These are phyloP conservation scores for Hermetia illucens DNA, from an alignment of 1,140 invertebrate species.

Conservation along the genomic window DNA sequence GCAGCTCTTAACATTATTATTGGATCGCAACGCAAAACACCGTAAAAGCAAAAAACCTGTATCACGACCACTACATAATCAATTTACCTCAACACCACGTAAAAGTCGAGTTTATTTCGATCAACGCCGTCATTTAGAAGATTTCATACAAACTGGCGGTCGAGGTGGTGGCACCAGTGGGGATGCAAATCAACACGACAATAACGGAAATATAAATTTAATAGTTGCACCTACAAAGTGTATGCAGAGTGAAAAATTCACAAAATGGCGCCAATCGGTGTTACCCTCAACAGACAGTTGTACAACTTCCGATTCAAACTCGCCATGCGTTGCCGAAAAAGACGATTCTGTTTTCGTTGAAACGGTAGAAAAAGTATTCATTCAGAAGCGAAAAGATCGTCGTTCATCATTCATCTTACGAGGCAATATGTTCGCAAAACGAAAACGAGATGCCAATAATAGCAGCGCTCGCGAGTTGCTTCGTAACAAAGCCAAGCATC, in stretches of 20 bases:
- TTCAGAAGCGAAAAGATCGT: background rate
- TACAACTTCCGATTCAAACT: background rate
- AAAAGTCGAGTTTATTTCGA: conserved; percentile 18
- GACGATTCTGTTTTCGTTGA: background rate
- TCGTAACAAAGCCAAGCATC: background rate
- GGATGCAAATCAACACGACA: background rate
- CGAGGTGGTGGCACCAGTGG: background rate
- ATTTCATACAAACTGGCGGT: background rate
- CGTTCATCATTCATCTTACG: background rate
- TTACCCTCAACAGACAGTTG: background rate
- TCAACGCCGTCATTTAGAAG: conserved; percentile 11
- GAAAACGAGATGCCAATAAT: background rate
- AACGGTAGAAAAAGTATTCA: too few species aligned
- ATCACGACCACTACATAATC: conserved; percentile 10
- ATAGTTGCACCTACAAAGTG: too few species aligned
- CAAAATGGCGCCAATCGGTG: background rate
- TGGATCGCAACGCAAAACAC: conserved; percentile 4
- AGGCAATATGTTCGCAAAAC: background rate
- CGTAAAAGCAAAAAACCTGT: conserved; percentile 7
- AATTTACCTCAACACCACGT: conserved; percentile 20
- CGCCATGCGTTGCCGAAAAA: background rate
- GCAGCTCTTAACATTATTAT: too few species aligned
- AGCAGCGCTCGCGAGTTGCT: background rate
- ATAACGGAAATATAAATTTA: background rate
- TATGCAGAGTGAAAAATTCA: background rate